phyloP scores from a whole-genome alignment of 2,113 vertebrate genomes.

The Acrocephalus arundinaceus region DNA sequence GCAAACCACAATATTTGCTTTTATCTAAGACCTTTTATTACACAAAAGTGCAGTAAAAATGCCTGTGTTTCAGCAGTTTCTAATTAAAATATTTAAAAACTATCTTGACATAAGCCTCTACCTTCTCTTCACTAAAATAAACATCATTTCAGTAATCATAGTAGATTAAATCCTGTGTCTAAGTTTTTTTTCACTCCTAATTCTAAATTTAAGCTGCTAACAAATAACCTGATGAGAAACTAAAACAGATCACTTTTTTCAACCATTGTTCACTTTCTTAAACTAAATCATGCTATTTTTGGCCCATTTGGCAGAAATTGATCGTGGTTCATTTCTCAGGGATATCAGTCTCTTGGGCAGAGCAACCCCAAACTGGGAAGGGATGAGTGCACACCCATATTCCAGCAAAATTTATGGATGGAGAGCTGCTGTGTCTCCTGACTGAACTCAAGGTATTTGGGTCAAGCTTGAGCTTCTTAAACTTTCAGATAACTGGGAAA shows the following conservation, averaged over 20 bases:
- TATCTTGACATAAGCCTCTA: neutral
- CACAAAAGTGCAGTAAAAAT: neutral
- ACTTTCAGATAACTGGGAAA: slow-evolving; percentile 19
- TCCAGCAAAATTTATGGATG: neutral
- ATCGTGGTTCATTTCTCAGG: neutral
- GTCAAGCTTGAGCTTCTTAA: slow-evolving; percentile 12
- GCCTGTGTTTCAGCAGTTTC: neutral
- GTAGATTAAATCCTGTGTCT: neutral
- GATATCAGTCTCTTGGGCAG: neutral
- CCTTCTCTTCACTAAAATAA: neutral
- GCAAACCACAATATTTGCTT: neutral
- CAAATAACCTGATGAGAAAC: neutral
- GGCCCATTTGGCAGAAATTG: neutral
- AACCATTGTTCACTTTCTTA: neutral
- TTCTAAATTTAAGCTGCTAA: neutral
- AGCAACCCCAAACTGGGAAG: neutral
- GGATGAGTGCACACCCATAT: neutral
- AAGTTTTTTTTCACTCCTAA: neutral
- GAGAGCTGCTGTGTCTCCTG: neutral
- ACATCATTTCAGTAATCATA: neutral
- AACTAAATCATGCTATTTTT: neutral
- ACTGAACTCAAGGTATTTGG: neutral
- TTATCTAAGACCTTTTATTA: neutral
- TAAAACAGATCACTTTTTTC: rapidly evolving
- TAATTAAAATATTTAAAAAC: neutral